phyloP scores from a whole-genome alignment of 92 coral and sea anemone species.

The Muricea muricata region DNA sequence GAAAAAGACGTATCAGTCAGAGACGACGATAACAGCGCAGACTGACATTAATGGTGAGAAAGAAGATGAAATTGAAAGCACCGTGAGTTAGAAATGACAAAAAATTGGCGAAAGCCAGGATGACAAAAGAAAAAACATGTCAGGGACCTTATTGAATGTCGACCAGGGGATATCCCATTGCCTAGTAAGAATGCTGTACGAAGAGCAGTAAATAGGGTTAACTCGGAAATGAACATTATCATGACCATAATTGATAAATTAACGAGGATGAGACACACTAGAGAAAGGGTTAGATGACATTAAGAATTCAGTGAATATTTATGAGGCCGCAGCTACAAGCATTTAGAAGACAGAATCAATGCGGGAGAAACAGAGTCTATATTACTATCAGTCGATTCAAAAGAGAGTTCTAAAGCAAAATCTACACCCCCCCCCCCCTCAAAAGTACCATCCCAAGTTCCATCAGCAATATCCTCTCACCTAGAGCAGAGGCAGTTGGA shows the following conservation, averaged over 20 bases:
- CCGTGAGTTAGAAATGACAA: slow-evolving; percentile 44
- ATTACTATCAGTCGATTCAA: neutral
- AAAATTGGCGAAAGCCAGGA: slow-evolving; percentile 44
- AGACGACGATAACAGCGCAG: neutral
- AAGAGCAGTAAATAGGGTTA: slow-evolving; percentile 49
- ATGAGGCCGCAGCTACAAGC: slow-evolving; percentile 23
- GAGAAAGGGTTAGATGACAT: slow-evolving; percentile 61
- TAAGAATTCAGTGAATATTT: slow-evolving; percentile 31
- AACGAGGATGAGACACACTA: slow-evolving; percentile 43
- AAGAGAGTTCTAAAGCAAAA: neutral
- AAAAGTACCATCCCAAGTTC: neutral
- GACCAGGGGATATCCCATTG: slow-evolving; percentile 29
- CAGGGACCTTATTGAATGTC: slow-evolving; percentile 34
- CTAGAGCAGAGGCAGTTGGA: slow-evolving; percentile 40
- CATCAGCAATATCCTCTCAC: neutral
- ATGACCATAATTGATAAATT: slow-evolving; percentile 52
- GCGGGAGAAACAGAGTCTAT: slow-evolving; percentile 51
- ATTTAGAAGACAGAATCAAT: slow-evolving; percentile 37
- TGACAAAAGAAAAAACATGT: slow-evolving; percentile 57
- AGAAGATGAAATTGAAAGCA: slow-evolving; percentile 25
- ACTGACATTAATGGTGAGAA: neutral
- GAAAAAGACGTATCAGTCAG: neutral
- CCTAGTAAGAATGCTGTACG: slow-evolving; percentile 58
- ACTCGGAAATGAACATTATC: slow-evolving; percentile 46
- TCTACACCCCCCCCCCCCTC: slow-evolving; percentile 21